phyloP scores from a whole-genome alignment of 2,797 vertebrate species.

The Pempheris klunzingeri region DNA sequence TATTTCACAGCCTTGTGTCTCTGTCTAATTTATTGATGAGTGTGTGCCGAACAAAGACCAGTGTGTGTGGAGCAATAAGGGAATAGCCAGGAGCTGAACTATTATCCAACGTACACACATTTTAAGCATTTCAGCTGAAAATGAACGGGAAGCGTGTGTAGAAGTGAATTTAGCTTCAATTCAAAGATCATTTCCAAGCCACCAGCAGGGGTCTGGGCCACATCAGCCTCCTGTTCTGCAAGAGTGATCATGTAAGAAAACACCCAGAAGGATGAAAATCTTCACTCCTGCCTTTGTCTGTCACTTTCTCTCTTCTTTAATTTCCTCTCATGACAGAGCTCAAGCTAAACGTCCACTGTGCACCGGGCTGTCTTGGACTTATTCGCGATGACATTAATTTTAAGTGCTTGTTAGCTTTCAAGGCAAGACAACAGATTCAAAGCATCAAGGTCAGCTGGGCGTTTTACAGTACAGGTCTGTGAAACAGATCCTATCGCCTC shows the following conservation, averaged over 20 bases:
- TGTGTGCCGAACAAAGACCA: background rate
- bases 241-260: background rate
- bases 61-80: background rate
- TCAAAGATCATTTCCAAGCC: slow-evolving; percentile 3
- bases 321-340: slow-evolving; percentile 41
- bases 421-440: slow-evolving; percentile 29
- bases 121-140: slow-evolving; percentile 7
- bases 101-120: background rate
- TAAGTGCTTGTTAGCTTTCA: slow-evolving; percentile 53
- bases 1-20: background rate
- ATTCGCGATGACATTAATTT: slow-evolving; percentile 34
- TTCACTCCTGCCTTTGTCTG: slow-evolving; percentile 9
- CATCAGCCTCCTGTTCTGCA: background rate
- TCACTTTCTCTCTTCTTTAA: slow-evolving; percentile 40
- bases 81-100: background rate
- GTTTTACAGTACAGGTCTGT: slow-evolving; percentile 30
- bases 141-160: background rate
- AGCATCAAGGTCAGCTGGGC: slow-evolving; percentile 20
- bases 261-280: slow-evolving; percentile 27
- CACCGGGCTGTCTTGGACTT: background rate
- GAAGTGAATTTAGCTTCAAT: background rate
- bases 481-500: slow-evolving; percentile 24
- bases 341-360: background rate
- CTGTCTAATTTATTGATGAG: background rate
- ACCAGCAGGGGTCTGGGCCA: background rate